phyloP scores from a whole-genome alignment of 2,797 vertebrate genomes.

The Phrynocephalus guinanensis region DNA sequence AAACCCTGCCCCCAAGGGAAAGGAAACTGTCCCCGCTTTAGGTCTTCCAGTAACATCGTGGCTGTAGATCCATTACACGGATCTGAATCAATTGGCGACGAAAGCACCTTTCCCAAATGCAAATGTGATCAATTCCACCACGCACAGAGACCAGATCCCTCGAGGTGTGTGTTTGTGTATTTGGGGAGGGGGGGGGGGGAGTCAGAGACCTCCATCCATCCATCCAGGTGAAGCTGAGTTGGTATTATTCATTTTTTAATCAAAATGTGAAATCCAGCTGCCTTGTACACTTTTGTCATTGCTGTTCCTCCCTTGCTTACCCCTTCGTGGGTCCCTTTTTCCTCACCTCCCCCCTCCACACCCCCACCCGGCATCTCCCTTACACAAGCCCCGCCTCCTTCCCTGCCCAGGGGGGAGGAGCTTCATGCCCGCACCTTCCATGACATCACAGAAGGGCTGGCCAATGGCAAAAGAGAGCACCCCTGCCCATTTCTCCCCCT shows the following conservation, averaged over 20 bases:
- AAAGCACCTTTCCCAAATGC: no score
- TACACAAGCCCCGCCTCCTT: background rate
- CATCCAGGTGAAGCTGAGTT: background rate
- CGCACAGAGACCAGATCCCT: background rate
- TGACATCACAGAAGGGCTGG: background rate
- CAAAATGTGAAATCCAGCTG: background rate
- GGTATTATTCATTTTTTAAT: background rate
- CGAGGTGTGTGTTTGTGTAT: no score
- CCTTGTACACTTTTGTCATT: background rate
- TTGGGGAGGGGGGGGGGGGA: background rate
- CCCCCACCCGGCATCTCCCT: background rate
- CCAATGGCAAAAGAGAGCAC: background rate
- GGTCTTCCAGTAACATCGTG: no score
- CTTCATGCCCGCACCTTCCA: background rate
- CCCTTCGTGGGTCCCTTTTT: background rate
- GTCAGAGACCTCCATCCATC: background rate
- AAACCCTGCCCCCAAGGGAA: no score
- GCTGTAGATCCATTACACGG: no score
- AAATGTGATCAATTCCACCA: no score
- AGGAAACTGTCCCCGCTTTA: no score
- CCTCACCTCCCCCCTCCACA: background rate
- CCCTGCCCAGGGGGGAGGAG: background rate
- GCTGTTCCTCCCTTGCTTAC: no score
- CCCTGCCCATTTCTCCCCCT: background rate
- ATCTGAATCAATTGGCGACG: no score